Evolutionary conservation across 2,888 invertebrate genomes (phyloP), one percentile per base, ranked within the genome.

Genomic region (Mystacides longicornis): DNA sequence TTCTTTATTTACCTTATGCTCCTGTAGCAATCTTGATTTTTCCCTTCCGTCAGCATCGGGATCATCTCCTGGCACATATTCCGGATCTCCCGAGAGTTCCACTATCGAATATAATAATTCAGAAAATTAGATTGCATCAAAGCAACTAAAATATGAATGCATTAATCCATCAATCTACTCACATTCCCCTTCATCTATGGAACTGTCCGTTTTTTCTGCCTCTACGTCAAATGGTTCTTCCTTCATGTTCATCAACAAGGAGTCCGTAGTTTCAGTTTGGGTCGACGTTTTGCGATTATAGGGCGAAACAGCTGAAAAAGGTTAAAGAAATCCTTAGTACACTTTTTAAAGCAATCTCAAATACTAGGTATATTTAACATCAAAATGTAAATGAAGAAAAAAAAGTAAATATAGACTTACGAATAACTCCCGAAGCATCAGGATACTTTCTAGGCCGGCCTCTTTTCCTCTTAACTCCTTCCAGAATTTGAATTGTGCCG

Each of bases 361-460:
- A n/a, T n/a, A n/a, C n/a, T n/a, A n/a, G n/a, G n/a, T n/a, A 27
- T 27, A 7, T 7, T 27, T 27, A 11, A 11, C 11, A 11, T 27
- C 27, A 27, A 27, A 7, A 27, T 11, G 11, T 27, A 27, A 7
- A 27, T 11, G 11, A 27, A 27, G 27, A 27, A 27, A 27, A 27
- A 27, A 27, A 27, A 7, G 11, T 27, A 7, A 7, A 11, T 27
- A 27, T 27, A 7, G 14, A 20, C 55, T 56, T 65, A 77, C 77
- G 71, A 58, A 77, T 77, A 59, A 72, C 68, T 7, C 77, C 77
- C 46, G 73, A 73, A 52, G 74, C 70, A 67, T 77, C 74, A 2
- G 75, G 77, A 63, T 77, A 77, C 60, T 77, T 77, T 55, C 77
- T 65, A 7, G 77, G 77, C 1, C 77, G 65, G 1, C 77, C 77